These are phyloP conservation scores for Lepidothrix coronata DNA, from an alignment of 2,113 vertebrate species.

Conservation along the genomic window DNA sequence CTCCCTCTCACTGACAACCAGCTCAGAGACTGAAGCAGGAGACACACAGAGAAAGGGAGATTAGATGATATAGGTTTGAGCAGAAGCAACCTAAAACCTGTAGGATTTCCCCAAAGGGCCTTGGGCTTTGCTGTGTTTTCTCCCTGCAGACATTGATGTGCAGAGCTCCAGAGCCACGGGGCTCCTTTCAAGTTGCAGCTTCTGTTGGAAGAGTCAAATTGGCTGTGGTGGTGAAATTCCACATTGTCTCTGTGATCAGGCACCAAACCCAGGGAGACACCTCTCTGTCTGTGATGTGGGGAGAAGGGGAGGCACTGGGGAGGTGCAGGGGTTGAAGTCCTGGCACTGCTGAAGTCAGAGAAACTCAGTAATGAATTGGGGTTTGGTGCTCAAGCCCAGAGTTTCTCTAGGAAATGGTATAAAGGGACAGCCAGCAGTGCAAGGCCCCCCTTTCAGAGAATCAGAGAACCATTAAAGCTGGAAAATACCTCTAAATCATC, in stretches of 20 bases:
- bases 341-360: neutral
- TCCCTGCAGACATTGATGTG: neutral
- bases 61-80: neutral
- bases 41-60: neutral
- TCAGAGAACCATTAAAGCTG: no score
- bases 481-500: neutral
- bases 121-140: neutral
- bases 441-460: neutral
- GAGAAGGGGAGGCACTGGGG: neutral
- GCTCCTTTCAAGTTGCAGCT: constrained; percentile 18
- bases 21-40: neutral
- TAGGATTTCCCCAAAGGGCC: neutral
- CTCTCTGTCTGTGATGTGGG: neutral
- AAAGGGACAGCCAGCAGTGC: neutral
- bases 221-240: neutral
- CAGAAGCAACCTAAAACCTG: neutral
- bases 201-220: neutral
- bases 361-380: neutral
- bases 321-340: neutral
- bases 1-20: neutral
- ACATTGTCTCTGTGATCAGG: neutral
- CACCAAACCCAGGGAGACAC: neutral
- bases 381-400: neutral
- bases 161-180: neutral
- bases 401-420: fast-evolving